Evolutionary conservation across 2,888 invertebrate species (phyloP).

Genomic region (Pachliopta kotzebuea): DNA sequence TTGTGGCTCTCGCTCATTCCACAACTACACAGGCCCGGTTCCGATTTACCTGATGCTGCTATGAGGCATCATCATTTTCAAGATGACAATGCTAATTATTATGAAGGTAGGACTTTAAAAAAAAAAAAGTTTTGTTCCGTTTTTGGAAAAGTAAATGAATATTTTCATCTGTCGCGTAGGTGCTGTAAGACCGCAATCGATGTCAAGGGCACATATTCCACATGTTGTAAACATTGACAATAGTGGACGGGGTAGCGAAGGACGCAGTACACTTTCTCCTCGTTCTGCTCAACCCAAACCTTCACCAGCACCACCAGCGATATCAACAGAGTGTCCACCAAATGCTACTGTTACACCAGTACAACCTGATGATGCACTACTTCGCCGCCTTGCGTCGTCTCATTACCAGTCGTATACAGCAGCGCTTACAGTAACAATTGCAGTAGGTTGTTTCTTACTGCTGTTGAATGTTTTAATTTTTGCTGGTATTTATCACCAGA

Average conservation of each 20-base stretch:
- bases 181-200: slow-evolving; percentile 87
- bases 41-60: slow-evolving; percentile 86
- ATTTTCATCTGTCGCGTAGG: slow-evolving; percentile 65
- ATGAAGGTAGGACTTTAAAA: slow-evolving; percentile 82
- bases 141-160: not conserved
- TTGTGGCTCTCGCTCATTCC: slow-evolving; percentile 95
- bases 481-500: slow-evolving; percentile 93
- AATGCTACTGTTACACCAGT: slow-evolving; percentile 74
- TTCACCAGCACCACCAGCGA: slow-evolving; percentile 65
- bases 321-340: slow-evolving; percentile 88
- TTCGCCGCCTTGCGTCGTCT: slow-evolving; percentile 88
- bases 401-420: slow-evolving; percentile 95
- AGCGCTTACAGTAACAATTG: slow-evolving; percentile 92
- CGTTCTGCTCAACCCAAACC: slow-evolving; percentile 69
- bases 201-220: slow-evolving; percentile 83
- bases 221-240: slow-evolving; percentile 71
- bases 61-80: slow-evolving; percentile 94
- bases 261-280: slow-evolving; percentile 63
- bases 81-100: slow-evolving; percentile 88
- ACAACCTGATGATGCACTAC: slow-evolving; percentile 84
- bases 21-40: slow-evolving; percentile 91
- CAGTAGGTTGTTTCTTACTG: slow-evolving; percentile 90
- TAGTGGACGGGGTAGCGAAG: slow-evolving; percentile 47
- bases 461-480: slow-evolving; percentile 92
- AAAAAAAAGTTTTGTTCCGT: not conserved